These are phyloP conservation scores for Willisornis vidua DNA, from an alignment of 2,113 vertebrate genomes.

Conservation along the genomic window DNA sequence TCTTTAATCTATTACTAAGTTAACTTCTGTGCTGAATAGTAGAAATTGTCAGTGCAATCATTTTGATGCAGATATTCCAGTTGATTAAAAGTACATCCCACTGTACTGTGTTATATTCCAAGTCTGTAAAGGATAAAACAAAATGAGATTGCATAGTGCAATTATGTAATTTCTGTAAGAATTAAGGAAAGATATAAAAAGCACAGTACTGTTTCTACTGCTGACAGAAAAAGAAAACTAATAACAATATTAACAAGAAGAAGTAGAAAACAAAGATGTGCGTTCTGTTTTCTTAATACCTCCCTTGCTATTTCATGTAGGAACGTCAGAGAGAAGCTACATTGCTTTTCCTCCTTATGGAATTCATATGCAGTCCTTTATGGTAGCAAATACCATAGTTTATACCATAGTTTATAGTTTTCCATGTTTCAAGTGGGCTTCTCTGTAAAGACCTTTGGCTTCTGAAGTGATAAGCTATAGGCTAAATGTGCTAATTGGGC, in stretches of 20 bases:
- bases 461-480: not conserved
- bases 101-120: not conserved
- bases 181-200: not conserved
- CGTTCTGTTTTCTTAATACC: not conserved
- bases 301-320: not conserved
- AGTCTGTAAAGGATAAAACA: not conserved
- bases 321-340: not conserved
- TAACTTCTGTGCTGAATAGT: not conserved
- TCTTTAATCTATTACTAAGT: not conserved
- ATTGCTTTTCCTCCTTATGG: not conserved
- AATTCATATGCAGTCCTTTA: not conserved
- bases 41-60: not conserved
- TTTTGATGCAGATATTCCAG: not conserved
- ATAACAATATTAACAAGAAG: not conserved
- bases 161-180: not conserved
- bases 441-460: not conserved
- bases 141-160: not conserved
- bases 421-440: not conserved
- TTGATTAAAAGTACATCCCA: not conserved
- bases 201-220: not conserved
- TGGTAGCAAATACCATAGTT: not conserved
- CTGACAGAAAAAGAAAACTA: not conserved
- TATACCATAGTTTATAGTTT: not conserved
- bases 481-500: not conserved
- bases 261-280: not conserved